phyloP scores from a whole-genome alignment of 2,113 vertebrate genomes.

The Pionites leucogaster region DNA sequence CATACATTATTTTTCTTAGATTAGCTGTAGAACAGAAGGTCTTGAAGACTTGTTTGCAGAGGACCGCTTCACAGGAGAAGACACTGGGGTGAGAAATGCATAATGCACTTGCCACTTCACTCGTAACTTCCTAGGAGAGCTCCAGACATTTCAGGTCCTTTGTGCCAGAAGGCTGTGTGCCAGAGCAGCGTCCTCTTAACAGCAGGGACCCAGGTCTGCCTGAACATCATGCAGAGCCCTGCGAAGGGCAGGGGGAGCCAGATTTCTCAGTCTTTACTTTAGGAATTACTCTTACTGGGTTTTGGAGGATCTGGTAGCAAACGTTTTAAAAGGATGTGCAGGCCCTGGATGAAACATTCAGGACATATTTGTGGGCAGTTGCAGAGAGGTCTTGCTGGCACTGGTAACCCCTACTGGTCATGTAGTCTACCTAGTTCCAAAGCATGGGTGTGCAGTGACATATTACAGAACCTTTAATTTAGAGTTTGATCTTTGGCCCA shows the following conservation, averaged over 20 bases:
- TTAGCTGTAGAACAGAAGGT: not conserved
- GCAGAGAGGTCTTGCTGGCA: not conserved
- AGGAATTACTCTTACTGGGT: not conserved
- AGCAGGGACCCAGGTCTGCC: not conserved
- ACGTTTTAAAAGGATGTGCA: not conserved
- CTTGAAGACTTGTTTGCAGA: not conserved
- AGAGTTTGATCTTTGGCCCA: not conserved
- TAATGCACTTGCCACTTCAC: not conserved
- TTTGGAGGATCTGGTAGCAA: not conserved
- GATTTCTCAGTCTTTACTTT: not conserved
- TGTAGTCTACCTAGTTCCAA: not conserved
- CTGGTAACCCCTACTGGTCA: not conserved
- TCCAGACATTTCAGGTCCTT: not conserved
- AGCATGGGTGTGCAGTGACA: not conserved
- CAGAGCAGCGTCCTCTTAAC: not conserved
- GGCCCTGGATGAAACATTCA: not conserved
- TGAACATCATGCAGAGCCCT: not conserved
- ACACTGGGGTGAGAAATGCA: not conserved
- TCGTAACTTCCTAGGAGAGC: not conserved
- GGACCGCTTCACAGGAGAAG: not conserved
- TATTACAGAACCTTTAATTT: not conserved
- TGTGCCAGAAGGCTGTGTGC: not conserved
- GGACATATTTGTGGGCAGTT: not conserved
- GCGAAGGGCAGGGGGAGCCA: not conserved
- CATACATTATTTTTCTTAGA: not conserved